Evolutionary conservation across 2,888 invertebrate genomes (phyloP).

Genomic region (Brachypterus glaber): DNA sequence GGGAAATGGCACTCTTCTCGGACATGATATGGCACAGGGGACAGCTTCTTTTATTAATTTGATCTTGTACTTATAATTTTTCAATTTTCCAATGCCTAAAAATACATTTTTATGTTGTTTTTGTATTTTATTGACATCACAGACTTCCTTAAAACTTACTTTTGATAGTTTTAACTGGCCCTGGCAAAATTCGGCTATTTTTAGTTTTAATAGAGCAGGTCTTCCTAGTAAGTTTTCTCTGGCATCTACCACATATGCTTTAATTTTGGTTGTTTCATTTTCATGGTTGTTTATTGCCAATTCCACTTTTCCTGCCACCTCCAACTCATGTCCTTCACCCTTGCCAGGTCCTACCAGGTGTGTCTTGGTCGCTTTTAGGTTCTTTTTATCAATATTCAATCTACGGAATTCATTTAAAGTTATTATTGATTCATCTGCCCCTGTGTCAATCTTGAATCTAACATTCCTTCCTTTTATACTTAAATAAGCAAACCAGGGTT

Average conservation of each 20-base stretch:
- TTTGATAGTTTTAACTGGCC: too few species aligned
- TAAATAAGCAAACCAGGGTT: too few species aligned
- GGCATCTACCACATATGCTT: conserved; percentile 9
- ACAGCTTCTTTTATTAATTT: conserved; percentile 21
- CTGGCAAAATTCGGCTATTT: conserved; percentile 13
- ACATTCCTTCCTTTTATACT: too few species aligned
- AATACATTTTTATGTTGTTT: conserved; percentile 15
- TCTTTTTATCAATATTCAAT: too few species aligned
- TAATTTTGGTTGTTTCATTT: conserved; percentile 3
- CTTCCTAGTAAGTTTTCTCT: conserved; percentile 16
- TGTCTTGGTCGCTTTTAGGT: too few species aligned
- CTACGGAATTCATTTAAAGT: too few species aligned
- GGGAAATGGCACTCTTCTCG: conserved; percentile 30
- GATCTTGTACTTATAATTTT: conserved; percentile 21
- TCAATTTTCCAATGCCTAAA: conserved; percentile 19
- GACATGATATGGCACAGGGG: conserved; percentile 25
- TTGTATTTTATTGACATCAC: too few species aligned
- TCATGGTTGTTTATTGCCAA: background rate
- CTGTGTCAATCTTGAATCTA: too few species aligned
- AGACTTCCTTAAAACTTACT: conserved; percentile 1
- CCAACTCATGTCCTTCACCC: background rate
- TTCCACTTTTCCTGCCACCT: background rate
- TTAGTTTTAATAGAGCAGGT: conserved; percentile 13
- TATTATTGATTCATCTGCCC: too few species aligned
- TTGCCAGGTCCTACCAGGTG: too few species aligned